phyloP scores from a whole-genome alignment of 2,888 invertebrate species.

The Caenorhabditis angaria region DNA sequence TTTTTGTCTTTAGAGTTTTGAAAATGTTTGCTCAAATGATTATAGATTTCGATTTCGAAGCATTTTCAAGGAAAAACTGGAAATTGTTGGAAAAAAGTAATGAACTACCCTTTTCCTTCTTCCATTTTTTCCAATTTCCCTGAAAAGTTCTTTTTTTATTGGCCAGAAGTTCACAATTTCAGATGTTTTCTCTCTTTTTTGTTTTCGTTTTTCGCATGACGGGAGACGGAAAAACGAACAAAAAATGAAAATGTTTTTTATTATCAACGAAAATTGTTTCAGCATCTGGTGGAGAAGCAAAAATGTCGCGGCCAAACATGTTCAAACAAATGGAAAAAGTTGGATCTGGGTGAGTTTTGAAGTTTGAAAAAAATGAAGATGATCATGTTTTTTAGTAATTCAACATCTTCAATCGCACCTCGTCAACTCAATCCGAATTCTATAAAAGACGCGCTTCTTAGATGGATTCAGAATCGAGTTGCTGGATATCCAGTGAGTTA shows the following conservation, averaged over 20 bases:
- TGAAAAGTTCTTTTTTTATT: conserved; percentile 1
- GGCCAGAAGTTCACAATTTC: not conserved
- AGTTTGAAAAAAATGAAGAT: not conserved
- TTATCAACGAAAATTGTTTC: conserved; percentile 3
- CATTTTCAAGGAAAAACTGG: too few relatives aligned
- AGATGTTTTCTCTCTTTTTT: conserved; percentile 6
- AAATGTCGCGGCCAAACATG: conserved; percentile 58
- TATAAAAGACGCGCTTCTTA: conserved; percentile 63
- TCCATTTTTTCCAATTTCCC: not conserved
- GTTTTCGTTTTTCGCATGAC: conserved; percentile 4
- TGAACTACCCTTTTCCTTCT: not conserved
- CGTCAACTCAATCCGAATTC: conserved; percentile 55
- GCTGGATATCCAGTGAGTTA: conserved; percentile 58
- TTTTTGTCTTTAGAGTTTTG: not conserved
- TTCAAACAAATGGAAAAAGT: conserved; percentile 64
- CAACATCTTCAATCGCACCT: conserved; percentile 21
- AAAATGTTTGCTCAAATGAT: not conserved
- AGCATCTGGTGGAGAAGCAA: conserved; percentile 34
- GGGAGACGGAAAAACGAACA: not conserved
- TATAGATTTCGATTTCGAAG: not conserved
- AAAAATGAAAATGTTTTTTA: not conserved
- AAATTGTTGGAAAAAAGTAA: too few relatives aligned
- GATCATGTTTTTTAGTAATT: conserved; percentile 7
- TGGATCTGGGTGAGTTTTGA: conserved; percentile 34
- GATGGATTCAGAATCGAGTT: conserved; percentile 65